phyloP scores from a whole-genome alignment of 2,797 vertebrate species.

The Mus minutoides region DNA sequence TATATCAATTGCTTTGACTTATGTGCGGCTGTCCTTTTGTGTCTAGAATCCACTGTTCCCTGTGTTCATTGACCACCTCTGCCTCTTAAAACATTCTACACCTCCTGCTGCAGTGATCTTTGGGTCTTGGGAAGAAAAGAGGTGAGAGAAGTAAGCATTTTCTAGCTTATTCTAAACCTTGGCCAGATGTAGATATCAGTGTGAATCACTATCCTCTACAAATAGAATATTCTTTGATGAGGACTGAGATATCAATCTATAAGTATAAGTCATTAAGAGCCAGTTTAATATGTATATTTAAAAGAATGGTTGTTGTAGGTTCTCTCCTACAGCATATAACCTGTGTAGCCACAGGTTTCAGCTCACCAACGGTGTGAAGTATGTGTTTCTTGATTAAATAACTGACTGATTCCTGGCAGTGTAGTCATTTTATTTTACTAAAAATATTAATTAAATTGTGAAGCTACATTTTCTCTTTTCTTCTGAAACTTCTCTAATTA shows the following conservation, averaged over 20 bases:
- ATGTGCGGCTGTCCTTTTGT: neutral
- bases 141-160: neutral
- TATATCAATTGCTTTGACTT: neutral
- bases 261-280: neutral
- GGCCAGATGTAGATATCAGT: neutral
- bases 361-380: neutral
- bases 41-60: neutral
- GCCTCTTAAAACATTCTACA: neutral
- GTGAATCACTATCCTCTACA: neutral
- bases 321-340: neutral
- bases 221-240: neutral
- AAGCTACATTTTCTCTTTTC: neutral
- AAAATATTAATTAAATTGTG: neutral
- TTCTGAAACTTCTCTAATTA: neutral
- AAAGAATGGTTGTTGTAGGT: neutral
- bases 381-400: neutral
- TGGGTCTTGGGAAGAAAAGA: neutral
- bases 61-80: neutral
- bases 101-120: neutral
- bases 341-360: neutral
- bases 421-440: neutral
- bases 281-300: neutral
- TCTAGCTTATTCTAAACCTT: too few relatives aligned
- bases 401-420: neutral
- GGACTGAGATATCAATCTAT: neutral